Evolutionary conservation across 2,888 invertebrate species (phyloP).

Genomic region (Dendrolimus pini): DNA sequence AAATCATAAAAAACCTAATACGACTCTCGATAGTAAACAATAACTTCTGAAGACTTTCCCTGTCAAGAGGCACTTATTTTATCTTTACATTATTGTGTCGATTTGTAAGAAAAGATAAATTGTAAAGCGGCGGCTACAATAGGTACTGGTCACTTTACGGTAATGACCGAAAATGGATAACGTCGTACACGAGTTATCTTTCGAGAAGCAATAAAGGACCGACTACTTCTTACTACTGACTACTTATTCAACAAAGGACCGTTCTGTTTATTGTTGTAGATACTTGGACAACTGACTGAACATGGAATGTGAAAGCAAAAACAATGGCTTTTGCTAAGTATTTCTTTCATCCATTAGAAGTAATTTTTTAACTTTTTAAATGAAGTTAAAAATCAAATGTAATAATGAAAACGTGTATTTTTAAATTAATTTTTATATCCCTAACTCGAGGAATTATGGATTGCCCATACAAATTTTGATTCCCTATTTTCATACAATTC

Average conservation of each 20-base stretch:
- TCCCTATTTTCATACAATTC: too few species aligned
- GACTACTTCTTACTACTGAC: conserved; percentile 16
- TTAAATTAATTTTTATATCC: too few species aligned
- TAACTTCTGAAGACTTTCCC: neutral
- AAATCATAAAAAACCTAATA: too few species aligned
- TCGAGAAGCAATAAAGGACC: conserved; percentile 57
- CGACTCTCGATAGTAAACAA: neutral
- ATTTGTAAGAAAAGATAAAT: neutral
- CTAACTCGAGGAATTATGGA: too few species aligned
- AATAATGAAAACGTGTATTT: too few species aligned
- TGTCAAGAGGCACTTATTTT: neutral
- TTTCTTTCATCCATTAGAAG: too few species aligned
- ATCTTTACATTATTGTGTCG: neutral
- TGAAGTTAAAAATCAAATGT: too few species aligned
- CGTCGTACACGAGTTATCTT: conserved; percentile 49
- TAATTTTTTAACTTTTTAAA: too few species aligned
- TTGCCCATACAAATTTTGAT: too few species aligned
- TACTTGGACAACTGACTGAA: conserved; percentile 45
- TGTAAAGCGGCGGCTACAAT: conserved; percentile 42
- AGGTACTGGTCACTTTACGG: conserved; percentile 45
- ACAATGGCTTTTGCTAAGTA: too few species aligned
- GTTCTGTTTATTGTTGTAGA: conserved; percentile 40
- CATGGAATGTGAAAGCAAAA: neutral
- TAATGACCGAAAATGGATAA: conserved; percentile 61
- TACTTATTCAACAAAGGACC: neutral